Evolutionary conservation across 2,888 invertebrate species (phyloP).

Genomic region (Lysandra coridon): DNA sequence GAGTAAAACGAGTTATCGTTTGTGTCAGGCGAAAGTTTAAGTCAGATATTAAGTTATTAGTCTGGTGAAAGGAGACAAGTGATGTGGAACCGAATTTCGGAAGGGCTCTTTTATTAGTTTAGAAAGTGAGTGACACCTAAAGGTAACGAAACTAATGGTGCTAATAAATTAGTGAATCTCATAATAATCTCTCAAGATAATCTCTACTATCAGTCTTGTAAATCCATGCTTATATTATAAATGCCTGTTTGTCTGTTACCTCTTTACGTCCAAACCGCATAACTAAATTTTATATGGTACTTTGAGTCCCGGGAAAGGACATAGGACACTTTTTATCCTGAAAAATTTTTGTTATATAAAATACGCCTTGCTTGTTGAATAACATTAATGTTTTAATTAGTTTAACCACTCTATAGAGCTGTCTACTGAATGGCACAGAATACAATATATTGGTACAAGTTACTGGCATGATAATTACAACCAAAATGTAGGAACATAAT

Average conservation of each 20-base stretch:
- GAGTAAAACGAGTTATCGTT: constrained; percentile 19
- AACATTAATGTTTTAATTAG: background rate
- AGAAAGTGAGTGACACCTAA: constrained; percentile 22
- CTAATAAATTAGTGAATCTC: background rate
- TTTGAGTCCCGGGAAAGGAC: too few relatives aligned
- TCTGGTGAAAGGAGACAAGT: constrained; percentile 22
- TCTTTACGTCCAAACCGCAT: too few relatives aligned
- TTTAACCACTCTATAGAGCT: too few relatives aligned
- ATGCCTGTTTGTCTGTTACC: too few relatives aligned
- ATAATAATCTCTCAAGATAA: background rate
- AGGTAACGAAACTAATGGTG: background rate
- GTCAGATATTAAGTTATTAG: constrained; percentile 15
- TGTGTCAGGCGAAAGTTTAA: constrained; percentile 28
- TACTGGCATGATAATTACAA: background rate
- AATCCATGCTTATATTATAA: background rate
- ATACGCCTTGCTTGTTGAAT: background rate
- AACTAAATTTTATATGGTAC: too few relatives aligned
- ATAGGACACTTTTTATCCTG: too few relatives aligned
- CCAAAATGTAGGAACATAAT: background rate
- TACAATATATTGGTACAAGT: background rate
- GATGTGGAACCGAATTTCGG: constrained; percentile 19
- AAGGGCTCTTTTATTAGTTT: constrained; percentile 26
- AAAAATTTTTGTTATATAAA: background rate
- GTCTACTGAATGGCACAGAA: background rate
- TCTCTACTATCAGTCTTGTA: background rate